Evolutionary conservation across 2,797 vertebrate genomes (phyloP).

Genomic region (Pogonophryne albipinna): DNA sequence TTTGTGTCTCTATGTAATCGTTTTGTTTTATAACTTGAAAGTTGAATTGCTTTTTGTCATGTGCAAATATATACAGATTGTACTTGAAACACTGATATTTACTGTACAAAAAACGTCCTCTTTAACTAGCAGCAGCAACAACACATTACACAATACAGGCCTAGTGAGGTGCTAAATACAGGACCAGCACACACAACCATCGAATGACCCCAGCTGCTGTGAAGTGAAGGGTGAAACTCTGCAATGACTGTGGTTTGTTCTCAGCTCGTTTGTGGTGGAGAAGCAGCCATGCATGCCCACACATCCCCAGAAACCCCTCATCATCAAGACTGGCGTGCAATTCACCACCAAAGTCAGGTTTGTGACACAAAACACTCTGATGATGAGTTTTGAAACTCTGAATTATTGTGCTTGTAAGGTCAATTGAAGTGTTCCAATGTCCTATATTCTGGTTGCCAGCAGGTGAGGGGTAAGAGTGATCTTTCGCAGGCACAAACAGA

Average conservation of each 20-base stretch:
- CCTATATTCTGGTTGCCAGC: too few relatives aligned
- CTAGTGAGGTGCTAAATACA: neutral
- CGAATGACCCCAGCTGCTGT: neutral
- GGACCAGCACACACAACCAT: neutral
- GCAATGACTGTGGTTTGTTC: constrained; percentile 29
- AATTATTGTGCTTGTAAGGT: too few relatives aligned
- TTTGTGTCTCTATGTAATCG: neutral
- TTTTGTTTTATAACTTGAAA: neutral
- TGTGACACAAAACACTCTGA: neutral
- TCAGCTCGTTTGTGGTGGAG: constrained; percentile 96
- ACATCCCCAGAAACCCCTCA: constrained; percentile 95
- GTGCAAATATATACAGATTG: neutral
- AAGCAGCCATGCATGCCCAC: constrained; percentile 98
- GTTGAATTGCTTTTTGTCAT: neutral
- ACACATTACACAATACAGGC: neutral
- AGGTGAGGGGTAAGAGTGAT: too few relatives aligned
- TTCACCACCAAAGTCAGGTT: constrained; percentile 98
- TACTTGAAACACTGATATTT: neutral
- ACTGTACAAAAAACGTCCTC: neutral
- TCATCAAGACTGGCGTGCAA: constrained; percentile 97
- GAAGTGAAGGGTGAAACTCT: neutral
- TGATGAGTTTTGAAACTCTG: too few relatives aligned
- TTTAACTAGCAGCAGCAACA: neutral
- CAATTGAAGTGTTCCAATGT: too few relatives aligned
- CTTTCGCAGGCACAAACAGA: too few relatives aligned